phyloP scores from a whole-genome alignment of 2,113 vertebrate species.

The Echinops telfairi region DNA sequence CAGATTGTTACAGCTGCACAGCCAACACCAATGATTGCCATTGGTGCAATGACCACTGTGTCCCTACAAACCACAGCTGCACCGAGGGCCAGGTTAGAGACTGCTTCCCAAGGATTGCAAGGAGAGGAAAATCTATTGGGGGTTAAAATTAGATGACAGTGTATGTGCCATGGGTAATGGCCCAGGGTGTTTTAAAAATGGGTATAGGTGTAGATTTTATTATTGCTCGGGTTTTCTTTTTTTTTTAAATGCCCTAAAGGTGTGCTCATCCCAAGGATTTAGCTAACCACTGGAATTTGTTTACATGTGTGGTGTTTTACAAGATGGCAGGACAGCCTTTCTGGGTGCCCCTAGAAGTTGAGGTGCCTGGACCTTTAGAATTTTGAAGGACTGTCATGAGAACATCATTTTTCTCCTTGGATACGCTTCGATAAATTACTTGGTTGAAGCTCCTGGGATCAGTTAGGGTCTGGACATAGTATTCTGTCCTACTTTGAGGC shows the following conservation, averaged over 20 bases:
- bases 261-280: neutral
- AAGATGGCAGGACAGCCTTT: neutral
- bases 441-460: neutral
- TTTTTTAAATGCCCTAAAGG: slow-evolving; percentile 1
- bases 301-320: neutral
- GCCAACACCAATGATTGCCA: slow-evolving; percentile 97
- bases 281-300: neutral
- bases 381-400: neutral
- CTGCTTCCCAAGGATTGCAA: slow-evolving; percentile 16
- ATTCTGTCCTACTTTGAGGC: neutral
- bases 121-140: neutral
- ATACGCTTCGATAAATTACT: neutral
- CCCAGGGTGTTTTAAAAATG: slow-evolving; percentile 45
- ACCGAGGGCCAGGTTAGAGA: slow-evolving; percentile 90
- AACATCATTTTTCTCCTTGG: neutral
- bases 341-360: neutral
- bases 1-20: slow-evolving; percentile 98
- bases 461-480: neutral
- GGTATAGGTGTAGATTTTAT: slow-evolving; percentile 20
- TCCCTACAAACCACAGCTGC: slow-evolving; percentile 94
- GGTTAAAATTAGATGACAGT: neutral
- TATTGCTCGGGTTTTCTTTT: slow-evolving; percentile 19
- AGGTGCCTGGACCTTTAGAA: neutral
- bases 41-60: slow-evolving; percentile 94
- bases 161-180: neutral